These are phyloP conservation scores for Halcyon senegalensis DNA, from an alignment of 2,113 vertebrate genomes.

Conservation along the genomic window DNA sequence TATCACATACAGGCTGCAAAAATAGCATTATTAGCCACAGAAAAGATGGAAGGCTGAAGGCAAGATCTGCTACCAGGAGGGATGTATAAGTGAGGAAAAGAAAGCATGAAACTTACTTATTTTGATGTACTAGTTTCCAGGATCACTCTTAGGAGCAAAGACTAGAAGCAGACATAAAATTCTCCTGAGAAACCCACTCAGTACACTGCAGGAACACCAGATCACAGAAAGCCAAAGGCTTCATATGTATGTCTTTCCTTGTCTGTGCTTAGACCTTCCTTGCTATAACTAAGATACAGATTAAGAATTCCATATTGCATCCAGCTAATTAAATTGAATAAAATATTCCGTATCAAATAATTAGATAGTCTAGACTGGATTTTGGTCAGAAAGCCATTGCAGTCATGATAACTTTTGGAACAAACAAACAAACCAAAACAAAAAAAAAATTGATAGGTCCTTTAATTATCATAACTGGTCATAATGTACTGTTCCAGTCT, in stretches of 20 bases:
- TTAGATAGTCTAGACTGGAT: background rate
- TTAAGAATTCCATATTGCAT: background rate
- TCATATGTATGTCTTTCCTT: background rate
- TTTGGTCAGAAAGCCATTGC: background rate
- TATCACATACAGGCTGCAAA: background rate
- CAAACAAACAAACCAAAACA: background rate
- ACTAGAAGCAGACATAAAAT: background rate
- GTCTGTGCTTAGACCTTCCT: background rate
- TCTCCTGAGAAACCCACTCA: background rate
- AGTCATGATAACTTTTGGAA: background rate
- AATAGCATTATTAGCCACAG: background rate
- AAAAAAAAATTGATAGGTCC: rapidly evolving
- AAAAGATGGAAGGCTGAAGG: background rate
- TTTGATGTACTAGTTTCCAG: background rate
- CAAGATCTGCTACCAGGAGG: background rate
- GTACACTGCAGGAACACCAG: background rate
- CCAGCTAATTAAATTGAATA: background rate
- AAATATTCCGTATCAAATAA: background rate
- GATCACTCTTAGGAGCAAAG: background rate
- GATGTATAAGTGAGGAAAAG: background rate
- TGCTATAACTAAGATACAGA: background rate
- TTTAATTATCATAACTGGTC: background rate
- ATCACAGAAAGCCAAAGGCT: background rate
- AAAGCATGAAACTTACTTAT: background rate
- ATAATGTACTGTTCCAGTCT: background rate